phyloP scores from a whole-genome alignment of 2,113 vertebrate species.

The Percina caprodes region DNA sequence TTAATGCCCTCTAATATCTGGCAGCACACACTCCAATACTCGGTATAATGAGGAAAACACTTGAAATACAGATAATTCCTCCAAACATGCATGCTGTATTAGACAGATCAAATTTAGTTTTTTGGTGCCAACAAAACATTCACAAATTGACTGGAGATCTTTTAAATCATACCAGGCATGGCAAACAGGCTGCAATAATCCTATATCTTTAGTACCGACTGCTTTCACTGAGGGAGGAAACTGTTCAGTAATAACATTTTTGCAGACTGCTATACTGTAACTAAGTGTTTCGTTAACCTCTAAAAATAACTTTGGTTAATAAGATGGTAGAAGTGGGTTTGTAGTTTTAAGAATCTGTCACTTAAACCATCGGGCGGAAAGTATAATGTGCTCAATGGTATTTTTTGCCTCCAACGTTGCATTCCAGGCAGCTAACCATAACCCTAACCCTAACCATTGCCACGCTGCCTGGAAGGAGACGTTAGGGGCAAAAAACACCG shows the following conservation, averaged over 20 bases:
- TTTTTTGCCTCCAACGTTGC: no score
- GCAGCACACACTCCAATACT: conserved; percentile 47
- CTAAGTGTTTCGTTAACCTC: neutral
- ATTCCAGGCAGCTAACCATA: no score
- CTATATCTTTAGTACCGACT: neutral
- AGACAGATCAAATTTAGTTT: conserved; percentile 48
- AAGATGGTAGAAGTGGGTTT: neutral
- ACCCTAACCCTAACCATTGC: no score
- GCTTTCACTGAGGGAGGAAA: neutral
- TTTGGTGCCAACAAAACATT: conserved; percentile 39
- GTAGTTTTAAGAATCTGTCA: neutral
- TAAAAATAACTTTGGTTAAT: neutral
- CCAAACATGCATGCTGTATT: conserved; percentile 53
- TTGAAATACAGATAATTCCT: conserved; percentile 68
- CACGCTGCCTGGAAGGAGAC: no score
- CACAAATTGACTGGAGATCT: conserved; percentile 30
- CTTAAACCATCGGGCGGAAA: neutral
- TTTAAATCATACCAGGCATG: conserved; percentile 40
- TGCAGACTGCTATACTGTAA: neutral
- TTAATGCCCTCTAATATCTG: conserved; percentile 73
- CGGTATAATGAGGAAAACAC: conserved; percentile 66
- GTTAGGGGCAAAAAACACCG: no score
- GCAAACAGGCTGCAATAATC: conserved; percentile 33
- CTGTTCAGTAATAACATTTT: neutral
- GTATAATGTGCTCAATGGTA: neutral